Percentiles rank a stretch among this genome's conserved stretches.
phyloP scores from a whole-genome alignment of 1,140 invertebrate genomes.

The Brachionus manjavacas region DNA sequence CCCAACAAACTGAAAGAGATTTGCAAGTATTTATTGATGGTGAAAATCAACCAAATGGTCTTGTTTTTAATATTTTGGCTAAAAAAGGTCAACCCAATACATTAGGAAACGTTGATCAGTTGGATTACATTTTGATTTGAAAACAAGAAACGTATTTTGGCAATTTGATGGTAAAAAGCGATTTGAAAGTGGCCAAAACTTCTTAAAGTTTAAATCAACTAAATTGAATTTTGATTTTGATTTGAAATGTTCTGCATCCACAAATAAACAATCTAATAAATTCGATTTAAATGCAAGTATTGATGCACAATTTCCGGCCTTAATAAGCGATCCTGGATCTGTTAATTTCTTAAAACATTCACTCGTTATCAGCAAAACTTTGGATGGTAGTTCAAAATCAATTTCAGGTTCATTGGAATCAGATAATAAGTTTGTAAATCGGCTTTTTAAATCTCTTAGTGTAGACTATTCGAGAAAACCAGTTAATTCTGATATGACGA shows the following conservation, averaged over 20 bases:
- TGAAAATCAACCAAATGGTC: not conserved
- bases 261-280: not conserved
- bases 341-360: not conserved
- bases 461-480: conserved; percentile 12
- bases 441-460: not conserved
- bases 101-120: not conserved
- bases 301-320: not conserved
- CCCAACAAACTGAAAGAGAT: not conserved
- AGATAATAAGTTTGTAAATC: not conserved
- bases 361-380: not conserved
- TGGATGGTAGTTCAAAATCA: not conserved
- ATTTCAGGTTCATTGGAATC: not conserved
- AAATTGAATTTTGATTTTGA: not conserved
- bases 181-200: not conserved
- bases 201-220: not conserved
- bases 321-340: not conserved
- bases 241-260: not conserved
- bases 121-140: conserved; percentile 14
- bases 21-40: not conserved
- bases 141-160: not conserved
- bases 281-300: not conserved
- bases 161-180: not conserved
- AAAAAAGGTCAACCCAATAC: conserved; percentile 23
- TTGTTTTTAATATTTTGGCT: not conserved
- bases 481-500: not conserved